These are phyloP conservation scores for Orthosia cruda DNA, from an alignment of 2,888 invertebrate species.

Conservation along the genomic window DNA sequence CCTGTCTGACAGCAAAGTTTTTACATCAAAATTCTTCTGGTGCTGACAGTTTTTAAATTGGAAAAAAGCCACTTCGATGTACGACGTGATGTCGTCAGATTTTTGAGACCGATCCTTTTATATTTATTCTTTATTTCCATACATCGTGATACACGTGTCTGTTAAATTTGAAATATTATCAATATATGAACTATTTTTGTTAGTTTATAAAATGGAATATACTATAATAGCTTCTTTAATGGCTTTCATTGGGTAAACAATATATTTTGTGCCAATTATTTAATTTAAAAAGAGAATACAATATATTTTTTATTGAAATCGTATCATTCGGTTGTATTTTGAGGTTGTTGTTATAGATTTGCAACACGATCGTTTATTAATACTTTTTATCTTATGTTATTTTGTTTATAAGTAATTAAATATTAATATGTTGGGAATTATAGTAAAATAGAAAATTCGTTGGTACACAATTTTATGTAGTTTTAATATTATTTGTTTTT, in stretches of 20 bases:
- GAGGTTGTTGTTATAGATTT: not conserved
- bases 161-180: not conserved
- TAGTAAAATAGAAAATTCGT: not conserved
- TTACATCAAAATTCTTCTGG: slow-evolving; percentile 63
- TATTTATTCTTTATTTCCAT: slow-evolving; percentile 23
- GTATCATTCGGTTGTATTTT: not conserved
- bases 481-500: not conserved
- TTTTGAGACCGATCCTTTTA: slow-evolving; percentile 31
- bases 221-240: slow-evolving; percentile 1
- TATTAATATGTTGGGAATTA: not conserved
- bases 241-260: not conserved
- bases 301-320: not conserved
- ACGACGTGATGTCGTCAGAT: slow-evolving; percentile 43
- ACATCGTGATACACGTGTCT: not conserved
- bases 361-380: not conserved
- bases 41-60: slow-evolving; percentile 69
- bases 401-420: not conserved
- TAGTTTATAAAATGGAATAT: no score
- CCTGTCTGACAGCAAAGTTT: slow-evolving; percentile 50
- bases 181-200: slow-evolving; percentile 1
- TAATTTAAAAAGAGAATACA: not conserved
- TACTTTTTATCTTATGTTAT: not conserved
- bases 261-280: not conserved
- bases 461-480: slow-evolving; percentile 1
- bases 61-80: slow-evolving; percentile 60